Evolutionary conservation across 2,888 invertebrate species (phyloP).

Genomic region (Trisateles emortualis): DNA sequence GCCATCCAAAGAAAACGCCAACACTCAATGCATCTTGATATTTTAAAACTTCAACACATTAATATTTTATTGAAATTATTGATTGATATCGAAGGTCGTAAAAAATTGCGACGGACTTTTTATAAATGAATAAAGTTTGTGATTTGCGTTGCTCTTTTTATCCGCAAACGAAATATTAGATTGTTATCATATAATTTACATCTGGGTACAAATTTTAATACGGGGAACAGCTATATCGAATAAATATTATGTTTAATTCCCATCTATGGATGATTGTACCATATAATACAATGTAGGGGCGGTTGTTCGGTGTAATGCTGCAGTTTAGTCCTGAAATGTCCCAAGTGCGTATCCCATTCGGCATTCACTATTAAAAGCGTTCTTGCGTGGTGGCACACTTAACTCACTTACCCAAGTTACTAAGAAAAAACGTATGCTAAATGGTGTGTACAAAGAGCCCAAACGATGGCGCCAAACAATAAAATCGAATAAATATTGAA

Average conservation of each 20-base stretch:
- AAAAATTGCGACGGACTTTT: not conserved
- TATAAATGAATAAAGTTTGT: no score
- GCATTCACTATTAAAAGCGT: not conserved
- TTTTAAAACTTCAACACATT: conserved; percentile 32
- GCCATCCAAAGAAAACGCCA: conserved; percentile 54
- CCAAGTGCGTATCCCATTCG: not conserved
- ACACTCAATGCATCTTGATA: conserved; percentile 58
- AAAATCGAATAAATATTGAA: not conserved
- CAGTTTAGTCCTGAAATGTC: not conserved
- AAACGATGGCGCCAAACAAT: not conserved
- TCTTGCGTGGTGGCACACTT: not conserved
- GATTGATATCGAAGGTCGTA: not conserved
- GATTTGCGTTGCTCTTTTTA: not conserved
- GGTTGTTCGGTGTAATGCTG: not conserved
- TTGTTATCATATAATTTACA: no score
- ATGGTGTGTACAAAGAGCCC: not conserved
- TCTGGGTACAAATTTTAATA: no score
- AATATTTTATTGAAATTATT: not conserved
- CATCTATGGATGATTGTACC: not conserved
- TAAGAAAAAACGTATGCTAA: not conserved
- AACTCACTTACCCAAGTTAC: not conserved
- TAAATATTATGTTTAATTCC: not conserved
- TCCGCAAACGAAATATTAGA: not conserved
- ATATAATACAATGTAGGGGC: not conserved
- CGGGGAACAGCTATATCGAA: no score